Evolutionary conservation across 2,888 invertebrate genomes (phyloP).

Genomic region (Drosophila quinaria): DNA sequence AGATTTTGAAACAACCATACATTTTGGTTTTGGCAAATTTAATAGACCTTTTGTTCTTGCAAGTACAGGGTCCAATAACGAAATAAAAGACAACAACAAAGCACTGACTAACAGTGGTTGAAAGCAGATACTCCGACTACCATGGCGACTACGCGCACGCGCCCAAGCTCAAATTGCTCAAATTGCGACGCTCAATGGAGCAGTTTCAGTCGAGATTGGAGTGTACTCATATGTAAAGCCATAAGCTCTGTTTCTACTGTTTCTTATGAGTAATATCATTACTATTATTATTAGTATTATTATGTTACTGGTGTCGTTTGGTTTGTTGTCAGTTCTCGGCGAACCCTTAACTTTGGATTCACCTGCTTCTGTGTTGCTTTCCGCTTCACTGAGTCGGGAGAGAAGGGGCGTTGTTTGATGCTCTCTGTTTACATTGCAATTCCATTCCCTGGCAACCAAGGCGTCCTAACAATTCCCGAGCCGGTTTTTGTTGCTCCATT

Average conservation of each 20-base stretch:
- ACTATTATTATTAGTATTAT: conserved; percentile 21
- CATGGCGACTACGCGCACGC: conserved; percentile 79
- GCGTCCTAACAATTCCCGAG: conserved; percentile 61
- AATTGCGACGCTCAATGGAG: conserved; percentile 64
- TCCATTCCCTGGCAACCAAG: conserved; percentile 65
- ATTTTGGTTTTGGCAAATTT: neutral
- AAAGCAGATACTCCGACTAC: conserved; percentile 74
- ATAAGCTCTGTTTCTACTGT: neutral
- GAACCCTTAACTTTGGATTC: conserved; percentile 47
- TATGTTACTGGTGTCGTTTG: conserved; percentile 23
- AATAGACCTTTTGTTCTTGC: neutral
- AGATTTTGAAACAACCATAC: too few species aligned
- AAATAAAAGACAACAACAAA: conserved; percentile 55
- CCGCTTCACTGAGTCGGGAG: conserved; percentile 53
- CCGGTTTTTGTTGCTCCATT: conserved; percentile 53
- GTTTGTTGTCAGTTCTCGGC: conserved; percentile 26
- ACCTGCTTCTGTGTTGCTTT: conserved; percentile 51
- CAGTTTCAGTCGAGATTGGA: conserved; percentile 8
- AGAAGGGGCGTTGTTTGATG: conserved; percentile 14
- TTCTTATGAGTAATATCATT: conserved; percentile 4
- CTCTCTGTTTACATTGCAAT: conserved; percentile 78
- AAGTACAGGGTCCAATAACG: conserved; percentile 26
- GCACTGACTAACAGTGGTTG: conserved; percentile 58
- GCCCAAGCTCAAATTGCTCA: conserved; percentile 65
- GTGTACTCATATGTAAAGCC: neutral